Conservation (phyloP, 1,140 invertebrate genomes). For the Drosophila sp. region DNA sequence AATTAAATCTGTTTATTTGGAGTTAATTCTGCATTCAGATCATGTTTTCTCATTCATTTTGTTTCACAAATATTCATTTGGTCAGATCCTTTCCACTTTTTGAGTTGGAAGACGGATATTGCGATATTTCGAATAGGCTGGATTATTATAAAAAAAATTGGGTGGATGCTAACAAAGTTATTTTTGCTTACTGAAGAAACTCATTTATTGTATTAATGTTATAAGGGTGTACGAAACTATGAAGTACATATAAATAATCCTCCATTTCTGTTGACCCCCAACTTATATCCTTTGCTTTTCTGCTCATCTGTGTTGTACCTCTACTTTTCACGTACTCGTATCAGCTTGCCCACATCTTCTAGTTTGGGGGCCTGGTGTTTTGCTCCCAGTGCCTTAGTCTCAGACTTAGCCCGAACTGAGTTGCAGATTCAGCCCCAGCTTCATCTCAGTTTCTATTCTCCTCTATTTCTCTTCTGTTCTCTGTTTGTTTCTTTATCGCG, state of each 20-base stretch:
- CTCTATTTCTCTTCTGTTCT: constrained; percentile 36
- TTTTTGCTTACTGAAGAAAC: too few relatives aligned
- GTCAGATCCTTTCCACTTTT: too few relatives aligned
- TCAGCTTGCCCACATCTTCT: constrained; percentile 66
- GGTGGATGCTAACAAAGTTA: too few relatives aligned
- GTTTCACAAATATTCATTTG: too few relatives aligned
- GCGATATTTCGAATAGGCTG: too few relatives aligned
- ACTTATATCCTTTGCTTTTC: constrained; percentile 7
- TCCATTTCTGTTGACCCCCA: constrained; percentile 1
- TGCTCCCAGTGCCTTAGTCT: constrained; percentile 17
- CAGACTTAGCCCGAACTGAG: constrained; percentile 10
- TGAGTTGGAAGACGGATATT: too few relatives aligned
- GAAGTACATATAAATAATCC: neutral
- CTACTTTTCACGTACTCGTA: constrained; percentile 42
- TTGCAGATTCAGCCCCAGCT: constrained; percentile 16
- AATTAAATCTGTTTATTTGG: too few relatives aligned
- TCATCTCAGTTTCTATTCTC: constrained; percentile 33
- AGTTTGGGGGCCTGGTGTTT: constrained; percentile 40
- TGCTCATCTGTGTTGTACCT: constrained; percentile 13
- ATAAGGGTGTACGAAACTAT: neutral
- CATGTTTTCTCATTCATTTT: too few relatives aligned
- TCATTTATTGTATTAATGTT: neutral
- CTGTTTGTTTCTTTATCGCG: constrained; percentile 81
- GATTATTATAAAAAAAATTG: too few relatives aligned
- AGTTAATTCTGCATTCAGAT: too few relatives aligned